Evolutionary conservation across 2,797 vertebrate species (phyloP).

Genomic region (Manis javanica): DNA sequence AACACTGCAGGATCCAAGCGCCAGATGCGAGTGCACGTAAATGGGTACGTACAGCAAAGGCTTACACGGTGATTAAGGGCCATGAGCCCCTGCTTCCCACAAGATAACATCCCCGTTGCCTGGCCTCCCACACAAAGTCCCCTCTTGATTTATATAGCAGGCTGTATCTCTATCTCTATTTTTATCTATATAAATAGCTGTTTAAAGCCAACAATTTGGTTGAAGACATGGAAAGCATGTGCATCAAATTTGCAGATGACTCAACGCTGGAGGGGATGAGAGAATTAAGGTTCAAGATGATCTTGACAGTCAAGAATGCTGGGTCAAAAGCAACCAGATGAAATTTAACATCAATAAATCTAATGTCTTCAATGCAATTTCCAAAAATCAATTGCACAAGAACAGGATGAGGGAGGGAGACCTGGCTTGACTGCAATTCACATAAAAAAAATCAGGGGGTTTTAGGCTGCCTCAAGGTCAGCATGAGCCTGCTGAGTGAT

Average conservation of each 20-base stretch:
- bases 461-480: slow-evolving; percentile 45
- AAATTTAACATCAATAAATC: slow-evolving; percentile 75
- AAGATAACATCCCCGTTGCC: background rate
- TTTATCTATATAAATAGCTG: slow-evolving; percentile 65
- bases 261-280: slow-evolving; percentile 69
- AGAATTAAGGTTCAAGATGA: slow-evolving; percentile 72
- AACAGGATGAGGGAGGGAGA: slow-evolving; percentile 57
- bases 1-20: background rate
- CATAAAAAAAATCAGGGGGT: slow-evolving; percentile 64
- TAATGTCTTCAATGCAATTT: slow-evolving; percentile 52
- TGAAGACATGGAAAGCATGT: slow-evolving; percentile 70
- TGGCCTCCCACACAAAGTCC: background rate
- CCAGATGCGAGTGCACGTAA: fast-evolving
- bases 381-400: slow-evolving; percentile 77
- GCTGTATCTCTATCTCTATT: slow-evolving; percentile 48
- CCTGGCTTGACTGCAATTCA: slow-evolving; percentile 68
- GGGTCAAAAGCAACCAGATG: slow-evolving; percentile 79
- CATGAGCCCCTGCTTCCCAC: background rate
- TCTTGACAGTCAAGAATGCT: slow-evolving; percentile 71
- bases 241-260: slow-evolving; percentile 74
- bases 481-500: slow-evolving; percentile 27
- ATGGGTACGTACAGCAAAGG: background rate
- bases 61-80: background rate
- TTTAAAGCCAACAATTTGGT: slow-evolving; percentile 59
- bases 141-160: background rate